A percentile compares a stretch with the other conserved stretches of the same genome.
phyloP scores from a whole-genome alignment of 1,140 invertebrate genomes.

The Bombus balteatus region DNA sequence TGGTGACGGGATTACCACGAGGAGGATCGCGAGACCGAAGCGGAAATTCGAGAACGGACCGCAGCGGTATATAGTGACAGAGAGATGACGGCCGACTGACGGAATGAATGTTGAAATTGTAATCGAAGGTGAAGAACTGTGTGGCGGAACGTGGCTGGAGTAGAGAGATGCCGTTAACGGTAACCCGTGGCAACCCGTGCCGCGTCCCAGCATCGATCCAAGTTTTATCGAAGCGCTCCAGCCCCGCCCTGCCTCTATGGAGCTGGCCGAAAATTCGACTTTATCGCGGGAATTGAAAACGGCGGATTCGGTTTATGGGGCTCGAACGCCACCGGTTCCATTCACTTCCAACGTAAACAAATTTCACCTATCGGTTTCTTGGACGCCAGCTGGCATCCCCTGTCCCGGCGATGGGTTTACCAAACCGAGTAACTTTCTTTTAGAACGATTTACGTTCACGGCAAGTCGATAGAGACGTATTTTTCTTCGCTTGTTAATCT shows the following conservation, averaged over 20 bases:
- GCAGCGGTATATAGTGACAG: conserved; percentile 2
- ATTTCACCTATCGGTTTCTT: conserved; percentile 9
- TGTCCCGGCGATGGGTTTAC: background rate
- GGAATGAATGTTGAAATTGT: conserved; percentile 63
- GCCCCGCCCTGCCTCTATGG: conserved; percentile 76
- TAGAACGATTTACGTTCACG: background rate
- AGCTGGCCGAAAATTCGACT: conserved; percentile 59
- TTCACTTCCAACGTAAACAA: conserved; percentile 21
- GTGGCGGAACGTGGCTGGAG: conserved; percentile 39
- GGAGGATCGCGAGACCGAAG: background rate
- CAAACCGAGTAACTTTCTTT: background rate
- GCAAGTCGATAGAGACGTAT: background rate
- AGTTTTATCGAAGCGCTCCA: conserved; percentile 79
- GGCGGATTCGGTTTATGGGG: background rate
- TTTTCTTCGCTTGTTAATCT: background rate
- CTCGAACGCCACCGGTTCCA: background rate
- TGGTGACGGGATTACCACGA: background rate
- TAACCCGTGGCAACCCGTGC: conserved; percentile 81
- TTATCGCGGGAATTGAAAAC: conserved; percentile 46
- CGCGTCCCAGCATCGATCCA: conserved; percentile 82
- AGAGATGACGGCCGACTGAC: background rate
- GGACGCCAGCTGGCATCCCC: background rate
- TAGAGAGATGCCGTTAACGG: conserved; percentile 81
- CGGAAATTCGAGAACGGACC: conserved; percentile 16
- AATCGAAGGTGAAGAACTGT: conserved; percentile 62